Base-by-base conservation (phyloP, 2,797 vertebrate species). In the Hephaestus fuliginosus region DNA sequence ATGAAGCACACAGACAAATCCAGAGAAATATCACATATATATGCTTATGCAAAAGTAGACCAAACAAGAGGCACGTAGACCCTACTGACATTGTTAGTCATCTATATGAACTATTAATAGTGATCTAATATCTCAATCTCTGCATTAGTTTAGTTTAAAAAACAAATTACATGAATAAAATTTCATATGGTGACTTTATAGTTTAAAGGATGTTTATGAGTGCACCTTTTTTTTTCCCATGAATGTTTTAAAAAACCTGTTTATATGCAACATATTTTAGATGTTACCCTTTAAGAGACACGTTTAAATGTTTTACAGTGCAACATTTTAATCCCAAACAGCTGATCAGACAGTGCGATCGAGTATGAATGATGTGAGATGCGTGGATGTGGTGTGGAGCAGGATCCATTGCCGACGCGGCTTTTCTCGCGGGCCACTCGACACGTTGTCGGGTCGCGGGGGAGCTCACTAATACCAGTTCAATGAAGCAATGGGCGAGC, bases 381-480 rank as follows among this genome's bases (percentile, higher is more conserved):
- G 93, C 46, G 83, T 93, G 92, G 82, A 84, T 91, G 91, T 81
- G 69, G 83, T 80, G 86, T 74, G 52, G 80, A 80, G 78, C 74
- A 79, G 87, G 89, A 95, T 95, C 90, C 93, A 94, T 94, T 5
- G 92, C 78, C 28, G 80, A 90, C 91, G 84, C 89, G 15, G 15
- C 58, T 81, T 89, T 81, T 83, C 81, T 81, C 58, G 78, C 79
- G 57, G 84, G 84, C 88, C 80, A 63, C 83, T 78, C 80, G 46
- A 93, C 83, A 55, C 56, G 11, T 55, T 1, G 7, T 60, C 63
- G 28, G 43, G 77, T 17, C 10, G 22, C 12, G 5, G 48, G 30
- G 6, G 48, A 36, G 66, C 82, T 92, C 83, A 81, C 83, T 90
- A 93, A 92, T 80, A 80, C 80, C 87, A 84, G 83, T 73, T 46